Evolutionary conservation across 1,140 invertebrate genomes (phyloP).

Genomic region (Drosophila seguyi): DNA sequence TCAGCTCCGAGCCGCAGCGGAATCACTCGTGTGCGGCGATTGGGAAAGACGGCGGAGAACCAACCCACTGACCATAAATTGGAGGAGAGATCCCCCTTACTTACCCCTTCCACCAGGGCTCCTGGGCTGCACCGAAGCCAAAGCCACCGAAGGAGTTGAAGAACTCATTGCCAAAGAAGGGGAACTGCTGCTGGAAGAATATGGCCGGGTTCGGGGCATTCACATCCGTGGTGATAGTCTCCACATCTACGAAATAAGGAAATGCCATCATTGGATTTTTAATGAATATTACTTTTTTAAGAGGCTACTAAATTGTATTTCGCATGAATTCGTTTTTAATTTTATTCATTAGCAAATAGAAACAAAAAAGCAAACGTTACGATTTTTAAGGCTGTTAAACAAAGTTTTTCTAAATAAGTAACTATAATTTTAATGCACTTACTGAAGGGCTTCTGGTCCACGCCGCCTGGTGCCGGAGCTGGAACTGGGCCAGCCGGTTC

Average conservation of each 20-base stretch:
- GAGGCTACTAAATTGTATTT: not conserved
- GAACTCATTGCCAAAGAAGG: constrained; percentile 82
- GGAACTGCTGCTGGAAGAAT: constrained; percentile 82
- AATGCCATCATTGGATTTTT: not conserved
- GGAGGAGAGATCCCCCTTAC: constrained; percentile 28
- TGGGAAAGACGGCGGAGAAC: constrained; percentile 50
- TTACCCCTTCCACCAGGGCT: constrained; percentile 86
- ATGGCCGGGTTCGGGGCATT: constrained; percentile 72
- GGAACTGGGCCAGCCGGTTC: constrained; percentile 26
- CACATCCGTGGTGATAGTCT: constrained; percentile 71
- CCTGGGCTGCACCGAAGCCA: constrained; percentile 65
- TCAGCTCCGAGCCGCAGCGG: constrained; percentile 15
- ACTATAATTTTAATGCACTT: constrained; percentile 32
- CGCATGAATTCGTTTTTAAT: not conserved
- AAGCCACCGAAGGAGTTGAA: constrained; percentile 80
- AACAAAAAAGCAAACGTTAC: not conserved
- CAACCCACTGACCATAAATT: constrained; percentile 47
- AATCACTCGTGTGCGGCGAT: constrained; percentile 66
- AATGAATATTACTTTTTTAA: not conserved
- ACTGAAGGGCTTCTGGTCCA: constrained; percentile 78
- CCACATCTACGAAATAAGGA: constrained; percentile 59
- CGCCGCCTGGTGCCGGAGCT: not conserved
- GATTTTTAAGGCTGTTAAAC: too few species aligned
- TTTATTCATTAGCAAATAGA: not conserved
- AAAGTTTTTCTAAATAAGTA: too few species aligned